These are phyloP conservation scores for Drosophila murphyi DNA, from an alignment of 1,140 invertebrate genomes.

Conservation along the genomic window DNA sequence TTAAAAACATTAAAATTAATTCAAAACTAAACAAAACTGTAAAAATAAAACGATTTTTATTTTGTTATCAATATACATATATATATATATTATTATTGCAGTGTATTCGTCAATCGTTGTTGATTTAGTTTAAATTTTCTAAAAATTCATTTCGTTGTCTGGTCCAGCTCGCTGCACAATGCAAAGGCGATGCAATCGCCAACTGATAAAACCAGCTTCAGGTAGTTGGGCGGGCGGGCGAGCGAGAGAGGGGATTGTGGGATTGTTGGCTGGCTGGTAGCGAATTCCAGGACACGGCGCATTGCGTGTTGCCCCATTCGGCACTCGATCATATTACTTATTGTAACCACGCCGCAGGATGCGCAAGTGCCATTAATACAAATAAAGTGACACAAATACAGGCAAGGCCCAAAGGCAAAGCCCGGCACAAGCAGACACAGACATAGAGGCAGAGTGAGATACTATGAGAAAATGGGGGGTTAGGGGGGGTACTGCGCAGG, in stretches of 20 bases:
- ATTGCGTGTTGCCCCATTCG: slow-evolving; percentile 34
- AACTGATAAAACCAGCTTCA: slow-evolving; percentile 14
- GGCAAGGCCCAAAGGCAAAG: slow-evolving; percentile 15
- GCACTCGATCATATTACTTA: slow-evolving; percentile 81
- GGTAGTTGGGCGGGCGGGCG: neutral
- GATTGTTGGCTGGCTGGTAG: neutral
- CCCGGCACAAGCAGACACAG: neutral
- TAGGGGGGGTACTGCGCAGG: slow-evolving; percentile 43
- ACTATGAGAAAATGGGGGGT: neutral
- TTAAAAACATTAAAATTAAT: too few relatives aligned
- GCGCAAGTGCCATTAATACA: slow-evolving; percentile 78
- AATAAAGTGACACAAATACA: slow-evolving; percentile 76
- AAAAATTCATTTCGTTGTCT: slow-evolving; percentile 59
- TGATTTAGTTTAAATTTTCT: slow-evolving; percentile 19
- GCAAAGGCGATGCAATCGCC: slow-evolving; percentile 42
- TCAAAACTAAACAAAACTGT: too few relatives aligned
- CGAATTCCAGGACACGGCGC: slow-evolving; percentile 1
- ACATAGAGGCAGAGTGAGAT: neutral
- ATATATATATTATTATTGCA: neutral
- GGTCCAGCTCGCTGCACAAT: slow-evolving; percentile 47
- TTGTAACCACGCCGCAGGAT: slow-evolving; percentile 73
- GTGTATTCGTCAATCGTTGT: neutral
- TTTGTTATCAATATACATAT: neutral
- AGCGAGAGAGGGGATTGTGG: too few relatives aligned
- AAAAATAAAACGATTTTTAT: neutral